Conservation (phyloP, 1,140 invertebrate genomes). For the Microplitis demolitor region DNA sequence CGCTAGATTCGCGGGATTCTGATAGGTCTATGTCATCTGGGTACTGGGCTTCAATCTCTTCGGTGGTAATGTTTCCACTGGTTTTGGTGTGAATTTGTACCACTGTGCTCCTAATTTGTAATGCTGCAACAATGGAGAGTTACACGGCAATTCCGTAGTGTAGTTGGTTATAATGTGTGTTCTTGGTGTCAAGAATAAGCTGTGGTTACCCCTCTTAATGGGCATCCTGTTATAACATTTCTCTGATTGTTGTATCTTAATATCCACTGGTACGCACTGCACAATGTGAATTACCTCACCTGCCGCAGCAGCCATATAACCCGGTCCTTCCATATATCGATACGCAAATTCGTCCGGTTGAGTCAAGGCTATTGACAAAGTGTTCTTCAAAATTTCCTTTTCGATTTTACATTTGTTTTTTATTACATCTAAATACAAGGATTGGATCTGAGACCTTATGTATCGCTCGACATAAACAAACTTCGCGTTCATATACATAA, state of each 20-base stretch:
- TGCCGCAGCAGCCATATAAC: constrained; percentile 26
- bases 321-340: constrained; percentile 29
- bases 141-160: constrained; percentile 5
- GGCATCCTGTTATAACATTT: constrained; percentile 35
- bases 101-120: constrained; percentile 19
- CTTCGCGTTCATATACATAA: constrained; percentile 25
- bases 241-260: constrained; percentile 6
- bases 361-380: constrained; percentile 5
- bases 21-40: too few relatives aligned
- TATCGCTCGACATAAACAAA: constrained; percentile 23
- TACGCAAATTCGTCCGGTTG: constrained; percentile 34
- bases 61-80: constrained; percentile 3
- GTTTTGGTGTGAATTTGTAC: constrained; percentile 16
- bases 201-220: constrained; percentile 11
- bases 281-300: constrained; percentile 31
- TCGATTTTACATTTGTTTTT: constrained; percentile 12
- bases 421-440: constrained; percentile 15
- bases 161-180: constrained; percentile 23
- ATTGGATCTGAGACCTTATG: constrained; percentile 8
- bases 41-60: too few relatives aligned
- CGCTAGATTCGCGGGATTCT: too few relatives aligned
- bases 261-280: constrained; percentile 28
- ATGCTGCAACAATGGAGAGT: constrained; percentile 11
- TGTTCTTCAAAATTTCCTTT: constrained; percentile 6
- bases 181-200: constrained; percentile 25